Evolutionary conservation across 2,113 vertebrate genomes (phyloP), one percentile per base, ranked within the genome.

Genomic region (Bostrychus sinensis): DNA sequence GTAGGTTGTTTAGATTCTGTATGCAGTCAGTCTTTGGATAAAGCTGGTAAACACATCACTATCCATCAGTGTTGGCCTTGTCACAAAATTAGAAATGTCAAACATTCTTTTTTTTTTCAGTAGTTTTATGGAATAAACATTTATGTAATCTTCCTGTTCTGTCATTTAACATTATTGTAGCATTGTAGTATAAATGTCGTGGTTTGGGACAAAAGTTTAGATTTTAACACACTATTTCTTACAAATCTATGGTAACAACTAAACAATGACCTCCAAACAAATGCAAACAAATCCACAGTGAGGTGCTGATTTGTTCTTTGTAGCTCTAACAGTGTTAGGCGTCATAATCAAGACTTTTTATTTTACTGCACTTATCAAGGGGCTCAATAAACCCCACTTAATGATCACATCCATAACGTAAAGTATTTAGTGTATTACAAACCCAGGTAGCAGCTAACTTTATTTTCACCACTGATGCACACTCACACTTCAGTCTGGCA

Each of bases 81-180:
- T 53, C 60, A 58, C 46, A 32, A 83, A 65, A 22, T 71, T 26
- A 70, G 68, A 71, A 84, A 62, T 77, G 72, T 86, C 51, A 69
- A 68, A n/a, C n/a, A n/a, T n/a, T n/a, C n/a, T n/a, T 70, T 63
- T 59, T 76, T 67, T 65, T 71, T 54, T 75, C 69, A 38, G 41
- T 62, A 66, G 54, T 78, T 83, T 78, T 53, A 73, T 63, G 34
- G 16, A 83, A 89, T 83, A 81, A 86, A 83, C 58, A 56, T 58
- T 16, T 5, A 1, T 70, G 28, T 66, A 66, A 3, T 19, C 56
- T 30, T 1, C 66, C 20, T 22, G 32, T 16, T 22, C 48, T 51
- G 48, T 9, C 16, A 14, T 51, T 6, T 30, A 14, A n/a, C 26
- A 30, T 4, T 4, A 16, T 5, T 14, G 13, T 16, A 39, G 26